Conservation (phyloP, 2,888 invertebrate species). For the Hypomecis punctinalis region DNA sequence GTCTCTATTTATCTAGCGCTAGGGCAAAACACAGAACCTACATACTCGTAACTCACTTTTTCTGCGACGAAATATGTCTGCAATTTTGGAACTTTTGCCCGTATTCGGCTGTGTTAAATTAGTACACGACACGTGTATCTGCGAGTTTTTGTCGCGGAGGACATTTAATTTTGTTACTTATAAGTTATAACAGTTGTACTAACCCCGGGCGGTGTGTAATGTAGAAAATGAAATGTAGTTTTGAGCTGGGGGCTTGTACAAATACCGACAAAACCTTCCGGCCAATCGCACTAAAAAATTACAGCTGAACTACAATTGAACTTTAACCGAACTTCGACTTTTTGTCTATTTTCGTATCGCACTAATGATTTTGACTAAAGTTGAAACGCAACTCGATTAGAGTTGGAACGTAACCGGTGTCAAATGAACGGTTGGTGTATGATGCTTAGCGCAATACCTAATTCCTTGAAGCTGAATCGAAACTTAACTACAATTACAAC, state of each 20-base stretch:
- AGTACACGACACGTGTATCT: slow-evolving; percentile 13
- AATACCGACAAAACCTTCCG: no score
- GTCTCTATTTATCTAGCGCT: slow-evolving; percentile 3
- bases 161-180: slow-evolving; percentile 9
- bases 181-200: neutral
- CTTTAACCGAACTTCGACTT: no score
- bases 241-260: neutral
- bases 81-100: slow-evolving; percentile 12
- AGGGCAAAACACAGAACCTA: slow-evolving; percentile 9
- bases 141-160: slow-evolving; percentile 7
- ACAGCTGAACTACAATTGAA: no score
- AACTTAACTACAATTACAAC: no score
- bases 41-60: slow-evolving; percentile 11
- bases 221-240: slow-evolving; percentile 1
- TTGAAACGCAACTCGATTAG: no score
- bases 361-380: no score
- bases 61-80: slow-evolving; percentile 9
- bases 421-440: no score
- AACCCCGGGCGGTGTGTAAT: neutral
- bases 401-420: no score
- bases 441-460: no score
- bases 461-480: no score
- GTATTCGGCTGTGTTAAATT: slow-evolving; percentile 14
- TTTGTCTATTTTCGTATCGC: no score
- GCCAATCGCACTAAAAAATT: no score